Evolutionary conservation across 2,113 vertebrate genomes (phyloP), one percentile per base, ranked within the genome.

Genomic region (Anolis sagrei): DNA sequence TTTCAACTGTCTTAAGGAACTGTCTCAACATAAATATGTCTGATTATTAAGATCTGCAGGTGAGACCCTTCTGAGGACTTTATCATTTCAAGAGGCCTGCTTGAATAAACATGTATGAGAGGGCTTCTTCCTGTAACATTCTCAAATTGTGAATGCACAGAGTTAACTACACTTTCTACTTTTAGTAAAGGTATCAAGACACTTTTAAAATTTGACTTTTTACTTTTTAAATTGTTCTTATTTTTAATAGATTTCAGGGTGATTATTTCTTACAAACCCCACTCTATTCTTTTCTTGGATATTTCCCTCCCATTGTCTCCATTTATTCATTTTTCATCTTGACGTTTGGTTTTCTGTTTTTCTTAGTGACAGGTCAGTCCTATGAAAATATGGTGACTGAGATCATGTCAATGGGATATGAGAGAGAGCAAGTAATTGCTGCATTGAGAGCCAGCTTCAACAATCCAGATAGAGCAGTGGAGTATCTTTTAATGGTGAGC

Each of bases 321-420:
- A 73, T 4, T 4, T 36, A 34, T 9, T 3, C 5, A 58, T 21
- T 62, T 82, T n/a, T 34, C 79, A 44, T 44, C 21, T 14, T 79
- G 79, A 66, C 51, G 34, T 76, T 18, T 89, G 64, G 1, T 91
- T 16, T n/a, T 79, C 87, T 82, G 88, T 34, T 90, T 21, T 87
- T 81, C 91, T 61, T 74, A 99, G 98, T 99, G 92, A 99, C 98
- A 0, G 98, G 98, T 86, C 97, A 98, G 80, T 98, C 98, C 2
- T 99, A 99, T 27, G 98, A 99, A 89, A 98, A 98, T 92, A 99
- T 99, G 98, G 98, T 99, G 92, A 98, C 97, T 27, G 98, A 99
- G 95, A 99, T 99, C 95, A 98, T 99, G 98, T 97, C 98, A 79
- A 99, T 99, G 98, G 98, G 98, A 49, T 99, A 99, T 36, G 98